Base-by-base conservation (phyloP, 2,888 invertebrate species). In the Diaprepes abbreviatus region DNA sequence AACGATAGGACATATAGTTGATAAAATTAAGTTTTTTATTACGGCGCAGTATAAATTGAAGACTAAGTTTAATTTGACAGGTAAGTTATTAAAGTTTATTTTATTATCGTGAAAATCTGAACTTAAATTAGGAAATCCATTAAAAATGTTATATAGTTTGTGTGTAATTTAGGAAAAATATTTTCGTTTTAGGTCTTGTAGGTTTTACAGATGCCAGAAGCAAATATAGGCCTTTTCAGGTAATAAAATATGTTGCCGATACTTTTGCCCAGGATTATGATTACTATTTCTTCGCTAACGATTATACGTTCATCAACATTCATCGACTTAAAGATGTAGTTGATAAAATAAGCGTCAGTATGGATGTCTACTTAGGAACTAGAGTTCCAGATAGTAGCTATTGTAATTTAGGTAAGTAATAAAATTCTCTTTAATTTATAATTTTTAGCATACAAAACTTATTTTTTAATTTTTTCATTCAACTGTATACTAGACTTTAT, bases 181-280 rank as follows among this genome's bases (percentile, higher is more conserved):
- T n/a, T n/a, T n/a, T 48, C 40, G 31, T 67, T 66, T 36, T 28
- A 71, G 71, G 71, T 50, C 91, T 96, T 59, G 94, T 96, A 0
- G 94, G 93, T 0, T 96, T 97, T 81, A 93, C 94, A 0, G 95
- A 96, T 82, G 92, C 90, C 0, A 89, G 87, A 76, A 89, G 85
- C 82, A 89, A 92, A 82, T 87, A 94, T 12, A 89, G 93, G 75
- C 94, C 95, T 0, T 94, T 96, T 83, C 95, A 95, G 81, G 91
- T 93, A 16, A 87, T 97, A 45, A 95, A 95, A 82, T 97, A 96
- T 82, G 90, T 97, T 9, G 91, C 92, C 0, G 96, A 96, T 77
- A 95, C 95, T 82, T 95, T 93, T 84, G 85, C 93, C 33, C 92
- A 96, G 77, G 93, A 93, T 77, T 98, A 93, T 83, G 96, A 98